Conservation (phyloP, 2,113 vertebrate genomes). For the Onychorhynchus coronatus region DNA sequence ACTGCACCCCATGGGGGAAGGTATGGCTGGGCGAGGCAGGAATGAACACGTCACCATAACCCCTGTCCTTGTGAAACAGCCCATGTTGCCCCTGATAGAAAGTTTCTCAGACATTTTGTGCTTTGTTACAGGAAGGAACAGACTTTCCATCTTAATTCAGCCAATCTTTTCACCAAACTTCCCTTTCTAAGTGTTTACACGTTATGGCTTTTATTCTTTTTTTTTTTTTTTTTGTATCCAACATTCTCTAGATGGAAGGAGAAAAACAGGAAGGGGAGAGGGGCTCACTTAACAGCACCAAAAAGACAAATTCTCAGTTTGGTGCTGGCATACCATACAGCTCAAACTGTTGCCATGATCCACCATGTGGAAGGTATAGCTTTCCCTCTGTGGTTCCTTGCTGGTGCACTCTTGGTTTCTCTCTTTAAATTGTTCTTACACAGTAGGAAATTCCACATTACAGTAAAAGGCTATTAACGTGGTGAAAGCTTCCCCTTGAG, state of each 20-base stretch:
- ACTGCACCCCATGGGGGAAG: rapidly evolving
- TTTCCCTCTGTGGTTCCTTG: not conserved
- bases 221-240: not conserved
- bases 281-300: not conserved
- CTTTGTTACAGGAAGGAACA: not conserved
- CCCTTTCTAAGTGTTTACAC: not conserved
- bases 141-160: not conserved
- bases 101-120: not conserved
- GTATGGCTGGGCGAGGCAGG: rapidly evolving
- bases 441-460: not conserved
- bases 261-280: not conserved
- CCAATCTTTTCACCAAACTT: not conserved
- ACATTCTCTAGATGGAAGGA: not conserved
- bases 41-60: rapidly evolving
- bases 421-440: not conserved
- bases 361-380: not conserved
- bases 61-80: not conserved
- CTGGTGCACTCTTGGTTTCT: not conserved
- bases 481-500: not conserved
- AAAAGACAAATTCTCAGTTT: not conserved
- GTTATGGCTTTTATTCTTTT: not conserved
- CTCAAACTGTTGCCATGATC: not conserved
- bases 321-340: not conserved
- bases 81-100: not conserved
- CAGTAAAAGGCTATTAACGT: not conserved